These are phyloP conservation scores for Argyrosomus japonicus DNA, from an alignment of 2,113 vertebrate species.

Conservation along the genomic window DNA sequence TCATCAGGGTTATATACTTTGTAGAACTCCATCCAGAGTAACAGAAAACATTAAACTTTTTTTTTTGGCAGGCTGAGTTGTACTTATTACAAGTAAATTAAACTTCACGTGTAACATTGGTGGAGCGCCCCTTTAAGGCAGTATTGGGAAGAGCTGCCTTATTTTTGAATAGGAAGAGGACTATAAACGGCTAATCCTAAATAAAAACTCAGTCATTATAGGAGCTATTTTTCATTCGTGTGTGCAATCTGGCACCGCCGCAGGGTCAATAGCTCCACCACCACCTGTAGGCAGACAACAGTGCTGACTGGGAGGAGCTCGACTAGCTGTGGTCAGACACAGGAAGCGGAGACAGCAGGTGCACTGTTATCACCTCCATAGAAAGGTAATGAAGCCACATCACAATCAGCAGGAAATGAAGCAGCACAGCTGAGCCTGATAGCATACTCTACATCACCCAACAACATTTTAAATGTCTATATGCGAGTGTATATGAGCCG, in stretches of 20 bases:
- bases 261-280: slow-evolving; percentile 62
- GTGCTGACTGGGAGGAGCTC: slow-evolving; percentile 53
- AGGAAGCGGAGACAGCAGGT: slow-evolving; percentile 80
- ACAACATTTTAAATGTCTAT: slow-evolving; percentile 43
- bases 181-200: slow-evolving; percentile 41
- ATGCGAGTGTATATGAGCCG: not conserved
- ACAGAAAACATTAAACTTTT: not conserved
- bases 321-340: slow-evolving; percentile 63
- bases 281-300: slow-evolving; percentile 72
- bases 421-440: slow-evolving; percentile 51
- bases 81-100: not conserved
- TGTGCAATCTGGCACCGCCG: slow-evolving; percentile 35
- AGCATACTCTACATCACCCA: slow-evolving; percentile 20
- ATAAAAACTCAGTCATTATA: slow-evolving; percentile 39
- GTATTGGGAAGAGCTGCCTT: not conserved
- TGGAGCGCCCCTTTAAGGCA: slow-evolving; percentile 1
- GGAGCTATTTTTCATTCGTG: slow-evolving; percentile 25
- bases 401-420: slow-evolving; percentile 79
- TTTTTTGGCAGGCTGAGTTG: not conserved
- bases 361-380: slow-evolving; percentile 78
- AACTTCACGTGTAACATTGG: not conserved
- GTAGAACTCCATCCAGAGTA: not conserved
- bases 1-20: not conserved
- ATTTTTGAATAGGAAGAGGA: slow-evolving; percentile 4
- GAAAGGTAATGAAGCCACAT: slow-evolving; percentile 74